These are phyloP conservation scores for Spodoptera littoralis DNA, from an alignment of 2,888 invertebrate species.

Conservation along the genomic window DNA sequence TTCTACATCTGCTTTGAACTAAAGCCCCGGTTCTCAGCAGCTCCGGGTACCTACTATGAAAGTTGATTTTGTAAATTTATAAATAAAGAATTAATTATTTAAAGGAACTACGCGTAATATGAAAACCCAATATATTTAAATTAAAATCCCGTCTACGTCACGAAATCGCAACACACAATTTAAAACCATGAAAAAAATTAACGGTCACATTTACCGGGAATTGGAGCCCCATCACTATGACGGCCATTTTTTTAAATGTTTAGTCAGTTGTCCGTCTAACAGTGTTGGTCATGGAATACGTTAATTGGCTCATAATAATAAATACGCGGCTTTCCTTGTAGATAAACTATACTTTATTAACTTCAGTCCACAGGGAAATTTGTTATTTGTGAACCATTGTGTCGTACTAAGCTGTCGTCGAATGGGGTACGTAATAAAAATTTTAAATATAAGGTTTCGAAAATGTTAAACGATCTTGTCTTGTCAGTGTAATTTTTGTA, in stretches of 20 bases:
- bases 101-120: too few species aligned
- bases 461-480: conserved; percentile 3
- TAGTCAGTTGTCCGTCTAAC: conserved; percentile 40
- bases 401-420: conserved; percentile 14
- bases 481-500: too few species aligned
- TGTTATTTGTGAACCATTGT: conserved; percentile 41
- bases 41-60: too few species aligned
- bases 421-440: conserved; percentile 9
- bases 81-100: too few species aligned
- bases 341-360: conserved; percentile 79
- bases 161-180: too few species aligned
- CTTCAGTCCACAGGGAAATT: conserved; percentile 25
- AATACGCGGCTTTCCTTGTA: conserved; percentile 82
- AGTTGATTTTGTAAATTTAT: too few species aligned
- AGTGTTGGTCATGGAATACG: conserved; percentile 44
- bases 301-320: conserved; percentile 74
- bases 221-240: conserved; percentile 25
- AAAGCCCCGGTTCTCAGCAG: too few species aligned
- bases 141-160: too few species aligned
- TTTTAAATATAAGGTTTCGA: background rate
- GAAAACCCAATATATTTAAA: too few species aligned
- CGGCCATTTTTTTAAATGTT: conserved; percentile 39
- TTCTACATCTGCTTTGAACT: too few species aligned
- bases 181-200: background rate
- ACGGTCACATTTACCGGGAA: conserved; percentile 7